Conservation (phyloP, 1,140 invertebrate species). For the Sycobia sp. region DNA sequence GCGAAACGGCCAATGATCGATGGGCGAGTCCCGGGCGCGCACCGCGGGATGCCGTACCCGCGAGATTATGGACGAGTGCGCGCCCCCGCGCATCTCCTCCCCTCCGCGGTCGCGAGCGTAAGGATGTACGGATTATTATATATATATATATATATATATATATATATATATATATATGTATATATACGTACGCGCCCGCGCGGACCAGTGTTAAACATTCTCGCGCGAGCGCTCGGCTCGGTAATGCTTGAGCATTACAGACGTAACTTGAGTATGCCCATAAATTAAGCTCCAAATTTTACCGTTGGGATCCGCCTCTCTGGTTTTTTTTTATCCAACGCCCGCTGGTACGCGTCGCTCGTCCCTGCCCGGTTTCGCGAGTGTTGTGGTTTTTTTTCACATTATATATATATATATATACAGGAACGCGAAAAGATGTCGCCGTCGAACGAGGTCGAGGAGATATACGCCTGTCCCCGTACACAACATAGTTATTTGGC, state of each 20-base stretch:
- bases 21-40: neutral
- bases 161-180: too few relatives aligned
- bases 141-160: too few relatives aligned
- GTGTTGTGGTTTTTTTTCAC: too few relatives aligned
- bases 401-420: too few relatives aligned
- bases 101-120: neutral
- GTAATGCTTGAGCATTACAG: neutral
- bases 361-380: neutral
- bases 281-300: constrained; percentile 16
- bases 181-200: neutral
- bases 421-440: too few relatives aligned
- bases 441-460: too few relatives aligned
- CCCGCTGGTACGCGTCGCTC: neutral
- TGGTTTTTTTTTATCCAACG: too few relatives aligned
- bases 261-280: neutral
- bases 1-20: constrained; percentile 1
- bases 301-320: constrained; percentile 17
- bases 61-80: too few relatives aligned
- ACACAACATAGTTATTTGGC: too few relatives aligned
- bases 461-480: too few relatives aligned
- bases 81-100: too few relatives aligned
- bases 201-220: neutral
- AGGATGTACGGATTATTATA: too few relatives aligned
- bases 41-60: neutral
- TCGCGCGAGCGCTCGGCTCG: neutral